phyloP scores from a whole-genome alignment of 2,888 invertebrate genomes.

The Cephonodes hylas region DNA sequence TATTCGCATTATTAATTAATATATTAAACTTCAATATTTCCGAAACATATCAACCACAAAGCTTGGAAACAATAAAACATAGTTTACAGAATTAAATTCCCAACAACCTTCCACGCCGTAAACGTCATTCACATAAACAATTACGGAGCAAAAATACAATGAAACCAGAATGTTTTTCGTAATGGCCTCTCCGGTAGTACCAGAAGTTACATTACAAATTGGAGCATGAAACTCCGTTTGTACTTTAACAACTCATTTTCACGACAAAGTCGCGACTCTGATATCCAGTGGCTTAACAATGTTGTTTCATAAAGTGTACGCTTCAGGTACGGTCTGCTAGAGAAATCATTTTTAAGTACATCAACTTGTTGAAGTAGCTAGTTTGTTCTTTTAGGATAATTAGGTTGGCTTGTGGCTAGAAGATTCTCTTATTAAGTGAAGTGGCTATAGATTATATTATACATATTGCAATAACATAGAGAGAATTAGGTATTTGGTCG shows the following conservation, averaged over 20 bases:
- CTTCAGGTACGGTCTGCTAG: neutral
- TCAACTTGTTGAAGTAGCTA: no score
- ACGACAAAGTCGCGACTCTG: conserved; percentile 32
- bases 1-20: no score
- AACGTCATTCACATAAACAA: neutral
- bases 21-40: no score
- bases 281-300: conserved; percentile 28
- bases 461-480: no score
- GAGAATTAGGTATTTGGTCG: no score
- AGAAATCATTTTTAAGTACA: neutral
- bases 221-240: conserved; percentile 26
- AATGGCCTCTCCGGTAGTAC: neutral
- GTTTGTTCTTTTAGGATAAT: no score
- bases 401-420: no score
- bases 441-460: no score
- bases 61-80: no score
- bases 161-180: neutral
- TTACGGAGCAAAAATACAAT: neutral
- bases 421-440: no score
- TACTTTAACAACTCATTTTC: conserved; percentile 29
- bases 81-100: neutral
- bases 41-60: no score
- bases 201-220: conserved; percentile 19
- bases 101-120: neutral
- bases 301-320: neutral